Evolutionary conservation across 2,797 vertebrate species (phyloP).

Genomic region (Sebastes vulpes): DNA sequence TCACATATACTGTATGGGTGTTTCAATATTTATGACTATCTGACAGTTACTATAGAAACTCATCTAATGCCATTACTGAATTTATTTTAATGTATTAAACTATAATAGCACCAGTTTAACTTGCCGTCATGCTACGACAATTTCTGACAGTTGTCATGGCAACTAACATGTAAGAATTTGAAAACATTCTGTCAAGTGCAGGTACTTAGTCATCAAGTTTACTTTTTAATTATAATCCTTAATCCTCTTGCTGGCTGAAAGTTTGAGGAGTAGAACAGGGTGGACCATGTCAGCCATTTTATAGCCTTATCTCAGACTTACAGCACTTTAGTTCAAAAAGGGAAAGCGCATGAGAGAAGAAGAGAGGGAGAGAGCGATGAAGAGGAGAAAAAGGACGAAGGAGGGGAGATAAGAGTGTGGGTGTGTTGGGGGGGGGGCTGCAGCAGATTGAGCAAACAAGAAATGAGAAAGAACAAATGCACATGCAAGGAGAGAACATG

Average conservation of each 20-base stretch:
- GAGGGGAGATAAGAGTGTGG: conserved; percentile 67
- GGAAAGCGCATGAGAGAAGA: conserved; percentile 38
- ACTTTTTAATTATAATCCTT: conserved; percentile 84
- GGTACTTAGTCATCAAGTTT: conserved; percentile 83
- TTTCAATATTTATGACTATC: background rate
- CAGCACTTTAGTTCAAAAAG: conserved; percentile 80
- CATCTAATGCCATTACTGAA: background rate
- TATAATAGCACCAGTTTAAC: background rate
- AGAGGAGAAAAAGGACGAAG: conserved; percentile 59
- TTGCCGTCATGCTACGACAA: background rate
- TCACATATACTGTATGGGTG: background rate
- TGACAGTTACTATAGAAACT: background rate
- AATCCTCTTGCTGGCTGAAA: conserved; percentile 78
- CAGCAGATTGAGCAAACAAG: conserved; percentile 48
- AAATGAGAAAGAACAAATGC: conserved; percentile 56
- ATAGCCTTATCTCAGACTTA: conserved; percentile 78
- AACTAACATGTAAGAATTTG: conserved; percentile 27
- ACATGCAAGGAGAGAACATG: background rate
- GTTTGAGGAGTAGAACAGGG: conserved; percentile 70
- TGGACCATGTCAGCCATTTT: conserved; percentile 81
- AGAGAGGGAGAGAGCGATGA: conserved; percentile 46
- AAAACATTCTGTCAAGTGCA: conserved; percentile 50
- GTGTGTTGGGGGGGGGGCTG: conserved; percentile 17
- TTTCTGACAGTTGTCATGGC: conserved; percentile 12
- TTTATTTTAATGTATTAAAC: background rate